Base-by-base conservation (phyloP, 2,113 vertebrate genomes). In the Prochilodus magdalenae region DNA sequence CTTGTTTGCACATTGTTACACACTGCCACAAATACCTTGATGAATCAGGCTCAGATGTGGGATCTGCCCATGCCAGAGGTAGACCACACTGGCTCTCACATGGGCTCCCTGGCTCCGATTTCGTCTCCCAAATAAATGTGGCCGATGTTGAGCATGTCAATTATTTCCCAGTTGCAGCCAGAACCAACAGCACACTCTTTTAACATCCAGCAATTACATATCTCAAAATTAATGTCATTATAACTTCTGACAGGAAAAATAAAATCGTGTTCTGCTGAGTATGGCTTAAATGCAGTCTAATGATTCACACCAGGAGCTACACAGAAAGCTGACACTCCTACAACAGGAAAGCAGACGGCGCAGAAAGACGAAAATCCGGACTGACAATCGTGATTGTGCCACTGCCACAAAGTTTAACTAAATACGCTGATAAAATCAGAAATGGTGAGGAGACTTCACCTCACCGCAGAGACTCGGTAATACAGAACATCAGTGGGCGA, bases 11-110 rank as follows among this genome's bases (percentile, higher is more conserved):
- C 75, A 47, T 85, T 89, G 84, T 89, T 90, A 81, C 79, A 84
- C 79, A 81, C 81, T 62, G 71, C 73, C 78, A 55, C 74, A 88
- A 93, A 88, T 92, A 91, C 89, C 88, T 91, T 89, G 62, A 83
- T 87, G 86, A 91, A 91, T 91, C 75, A 89, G 84, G 88, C 83
- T 89, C 92, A 93, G 92, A 93, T 92, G 93, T 91, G 0, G 24
- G 76, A 44, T 49, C 80, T 5, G 84, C 65, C 78, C 75, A 76
- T 89, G 89, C 87, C 89, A 89, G 89, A 88, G 88, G 88, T 89
- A 85, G 81, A 79, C 47, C 80, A 77, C 57, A 76, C 82, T 90
- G 90, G 88, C 88, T 77, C 63, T 55, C 26, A 16, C 33, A 55
- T 11, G 44, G 0, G 20, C 66, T 26, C 57, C 22, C 84, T 89